phyloP scores from a whole-genome alignment of 1,140 invertebrate genomes.

The Mactra quadrangularis region DNA sequence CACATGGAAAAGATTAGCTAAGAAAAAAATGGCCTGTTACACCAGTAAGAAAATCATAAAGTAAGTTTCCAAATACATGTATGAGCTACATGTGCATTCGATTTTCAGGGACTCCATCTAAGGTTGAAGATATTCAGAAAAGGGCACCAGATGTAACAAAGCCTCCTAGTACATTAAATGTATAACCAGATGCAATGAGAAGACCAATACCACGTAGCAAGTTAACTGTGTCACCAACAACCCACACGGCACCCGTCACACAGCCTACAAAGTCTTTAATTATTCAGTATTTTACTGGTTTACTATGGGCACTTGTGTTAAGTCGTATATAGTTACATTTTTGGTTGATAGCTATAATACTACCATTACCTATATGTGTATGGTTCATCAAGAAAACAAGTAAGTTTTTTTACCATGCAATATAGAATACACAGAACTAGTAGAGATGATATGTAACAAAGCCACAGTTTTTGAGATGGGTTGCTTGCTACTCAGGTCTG shows the following conservation, averaged over 20 bases:
- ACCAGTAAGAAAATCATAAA: too few relatives aligned
- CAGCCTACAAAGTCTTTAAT: conserved; percentile 80
- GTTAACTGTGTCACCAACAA: not conserved
- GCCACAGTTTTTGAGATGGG: too few relatives aligned
- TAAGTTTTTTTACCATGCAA: conserved; percentile 76
- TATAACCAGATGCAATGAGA: conserved; percentile 16
- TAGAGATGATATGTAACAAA: too few relatives aligned
- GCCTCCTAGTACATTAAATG: conserved; percentile 36
- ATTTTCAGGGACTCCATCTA: conserved; percentile 15
- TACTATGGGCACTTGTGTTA: conserved; percentile 88
- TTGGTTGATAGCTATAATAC: conserved; percentile 87
- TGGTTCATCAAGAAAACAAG: conserved; percentile 87
- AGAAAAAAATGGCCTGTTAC: too few relatives aligned
- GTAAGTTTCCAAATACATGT: too few relatives aligned
- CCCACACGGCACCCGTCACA: conserved; percentile 28
- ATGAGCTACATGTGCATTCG: too few relatives aligned
- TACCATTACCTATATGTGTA: conserved; percentile 88
- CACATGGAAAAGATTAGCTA: too few relatives aligned
- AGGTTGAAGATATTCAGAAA: not conserved
- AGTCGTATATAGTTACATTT: conserved; percentile 90
- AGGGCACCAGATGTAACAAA: conserved; percentile 11
- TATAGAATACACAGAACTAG: too few relatives aligned
- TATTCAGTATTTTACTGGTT: conserved; percentile 87
- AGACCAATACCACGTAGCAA: conserved; percentile 25
- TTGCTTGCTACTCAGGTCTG: too few relatives aligned